phyloP scores from a whole-genome alignment of 2,797 vertebrate species.

The Naso thynnoides region DNA sequence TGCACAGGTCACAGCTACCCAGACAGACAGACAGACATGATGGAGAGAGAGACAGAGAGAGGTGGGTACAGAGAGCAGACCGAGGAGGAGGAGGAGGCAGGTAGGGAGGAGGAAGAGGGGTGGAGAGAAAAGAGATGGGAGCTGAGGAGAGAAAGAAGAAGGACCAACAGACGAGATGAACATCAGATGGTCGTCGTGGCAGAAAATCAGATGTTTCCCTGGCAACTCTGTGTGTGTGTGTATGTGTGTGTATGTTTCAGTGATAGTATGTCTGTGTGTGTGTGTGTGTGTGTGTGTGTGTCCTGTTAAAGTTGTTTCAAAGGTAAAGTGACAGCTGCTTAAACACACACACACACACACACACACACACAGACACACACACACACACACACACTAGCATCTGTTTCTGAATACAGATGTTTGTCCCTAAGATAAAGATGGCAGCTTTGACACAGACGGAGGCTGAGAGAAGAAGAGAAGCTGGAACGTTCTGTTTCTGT shows the following conservation, averaged over 20 bases:
- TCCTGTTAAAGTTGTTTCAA: too few relatives aligned
- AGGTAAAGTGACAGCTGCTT: too few relatives aligned
- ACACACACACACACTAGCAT: not conserved
- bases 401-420: not conserved
- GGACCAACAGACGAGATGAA: constrained; percentile 15
- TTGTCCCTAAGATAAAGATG: not conserved
- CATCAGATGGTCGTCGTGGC: constrained; percentile 44
- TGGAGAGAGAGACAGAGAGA: not conserved
- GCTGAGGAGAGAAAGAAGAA: not conserved
- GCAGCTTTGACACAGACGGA: not conserved
- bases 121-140: too few relatives aligned
- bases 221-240: constrained; percentile 83
- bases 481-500: too few relatives aligned
- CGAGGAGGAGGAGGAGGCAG: not conserved
- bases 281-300: too few relatives aligned
- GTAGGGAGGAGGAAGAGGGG: not conserved
- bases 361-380: not conserved
- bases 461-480: not conserved
- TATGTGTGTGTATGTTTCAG: too few relatives aligned
- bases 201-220: constrained; percentile 31
- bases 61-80: not conserved
- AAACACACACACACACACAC: not conserved
- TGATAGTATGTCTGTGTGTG: too few relatives aligned
- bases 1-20: too few relatives aligned
- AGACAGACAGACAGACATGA: not conserved